Base-by-base conservation (phyloP, 2,113 vertebrate genomes). In the Litocranius walleri region DNA sequence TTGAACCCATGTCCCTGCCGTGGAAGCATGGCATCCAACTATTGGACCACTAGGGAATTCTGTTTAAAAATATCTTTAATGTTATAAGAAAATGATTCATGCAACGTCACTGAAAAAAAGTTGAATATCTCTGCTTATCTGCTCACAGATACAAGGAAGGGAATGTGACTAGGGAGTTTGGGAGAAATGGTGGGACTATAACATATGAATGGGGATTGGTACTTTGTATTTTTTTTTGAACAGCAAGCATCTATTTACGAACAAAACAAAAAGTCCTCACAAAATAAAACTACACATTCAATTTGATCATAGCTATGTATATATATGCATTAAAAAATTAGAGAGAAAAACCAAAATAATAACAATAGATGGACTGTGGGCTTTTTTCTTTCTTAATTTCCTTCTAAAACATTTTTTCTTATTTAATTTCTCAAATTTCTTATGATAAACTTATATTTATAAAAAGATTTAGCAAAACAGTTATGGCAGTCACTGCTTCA, bases 341-440 rank as follows among this genome's bases (percentile, higher is more conserved):
- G 61, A 88, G 56, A 71, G 77, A 7, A 88, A 74, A 83, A 88
- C 21, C 33, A 94, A 92, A 95, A 89, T 74, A 82, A 45, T 88
- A 77, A 97, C 33, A 64, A 54, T 83, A 56, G 36, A 71, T 25
- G 15, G 13, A 67, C 3, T 52, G 21, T 48, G 33, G 33, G 48
- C 27, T 23, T 61, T 88, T 48, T 89, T 61, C 62, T 25, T 84
- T 67, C 36, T 40, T 74, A 21, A 74, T 74, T 74, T 74, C n/a
- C 36, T 71, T 71, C 67, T 71, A 71, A 23, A 71, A 36, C n/a
- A 40, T 40, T 40, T 57, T 33, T 36, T 78, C 23, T 88, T 50
- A 86, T 12, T 88, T 92, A 86, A 94, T n/a, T 87, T 93, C 56
- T 90, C 48, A 45, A 80, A 61, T 84, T 96, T 93, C 84, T 83